Evolutionary conservation across 2,113 vertebrate species (phyloP).

Genomic region (Ibidorhyncha struthersii): DNA sequence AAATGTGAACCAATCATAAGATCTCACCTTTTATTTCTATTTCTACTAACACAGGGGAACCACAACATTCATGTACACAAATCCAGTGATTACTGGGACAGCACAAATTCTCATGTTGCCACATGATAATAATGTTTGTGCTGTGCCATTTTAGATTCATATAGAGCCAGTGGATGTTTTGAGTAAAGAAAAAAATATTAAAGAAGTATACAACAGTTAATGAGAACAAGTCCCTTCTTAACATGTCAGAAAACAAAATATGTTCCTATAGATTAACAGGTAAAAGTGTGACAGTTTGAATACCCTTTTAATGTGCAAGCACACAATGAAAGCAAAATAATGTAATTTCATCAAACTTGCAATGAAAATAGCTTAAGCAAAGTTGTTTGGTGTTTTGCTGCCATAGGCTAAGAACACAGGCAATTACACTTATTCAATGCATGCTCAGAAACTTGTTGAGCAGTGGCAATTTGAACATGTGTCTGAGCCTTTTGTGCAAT

Average conservation of each 20-base stretch:
- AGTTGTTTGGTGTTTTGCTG: background rate
- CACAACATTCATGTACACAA: background rate
- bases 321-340: background rate
- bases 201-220: background rate
- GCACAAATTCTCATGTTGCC: background rate
- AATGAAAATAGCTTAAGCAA: background rate
- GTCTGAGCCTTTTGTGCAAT: constrained; percentile 6
- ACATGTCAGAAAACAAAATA: background rate
- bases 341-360: background rate
- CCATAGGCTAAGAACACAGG: background rate
- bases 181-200: background rate
- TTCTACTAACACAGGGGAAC: background rate
- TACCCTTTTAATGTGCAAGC: background rate
- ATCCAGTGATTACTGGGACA: background rate
- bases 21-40: background rate
- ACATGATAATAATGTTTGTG: background rate
- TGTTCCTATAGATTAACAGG: background rate
- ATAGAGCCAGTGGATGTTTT: background rate
- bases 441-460: background rate
- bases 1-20: background rate
- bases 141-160: background rate
- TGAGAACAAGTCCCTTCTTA: background rate
- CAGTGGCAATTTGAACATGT: background rate
- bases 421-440: background rate
- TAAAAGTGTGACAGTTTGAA: background rate